phyloP scores from a whole-genome alignment of 2,797 vertebrate genomes.

The Amphiprion clarkii region DNA sequence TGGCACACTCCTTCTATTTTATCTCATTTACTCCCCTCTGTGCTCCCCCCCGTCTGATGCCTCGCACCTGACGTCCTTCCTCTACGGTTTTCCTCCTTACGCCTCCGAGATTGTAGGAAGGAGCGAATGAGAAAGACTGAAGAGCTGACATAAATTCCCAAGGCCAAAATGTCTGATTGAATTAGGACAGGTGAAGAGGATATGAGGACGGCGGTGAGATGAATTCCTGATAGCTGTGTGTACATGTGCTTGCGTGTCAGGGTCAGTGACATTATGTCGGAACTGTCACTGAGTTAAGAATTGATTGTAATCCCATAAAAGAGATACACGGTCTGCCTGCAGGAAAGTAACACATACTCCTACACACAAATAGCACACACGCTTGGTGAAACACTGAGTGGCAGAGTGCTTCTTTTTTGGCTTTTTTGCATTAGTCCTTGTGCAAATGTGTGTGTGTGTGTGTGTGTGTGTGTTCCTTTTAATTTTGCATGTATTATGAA shows the following conservation, averaged over 20 bases:
- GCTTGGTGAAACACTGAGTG: neutral
- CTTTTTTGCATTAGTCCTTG: neutral
- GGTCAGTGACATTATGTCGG: constrained; percentile 47
- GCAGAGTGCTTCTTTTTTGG: neutral
- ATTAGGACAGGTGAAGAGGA: constrained; percentile 53
- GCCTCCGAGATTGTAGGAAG: constrained; percentile 30
- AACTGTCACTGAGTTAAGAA: constrained; percentile 49
- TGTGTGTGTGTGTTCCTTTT: neutral
- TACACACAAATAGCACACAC: constrained; percentile 15
- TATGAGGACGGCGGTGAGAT: constrained; percentile 29
- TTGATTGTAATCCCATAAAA: constrained; percentile 51
- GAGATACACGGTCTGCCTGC: constrained; percentile 21
- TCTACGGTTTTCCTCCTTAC: constrained; percentile 9
- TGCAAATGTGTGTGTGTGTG: neutral
- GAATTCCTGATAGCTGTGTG: constrained; percentile 34
- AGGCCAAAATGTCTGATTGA: constrained; percentile 54
- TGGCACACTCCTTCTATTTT: constrained; percentile 29
- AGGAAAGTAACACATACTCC: constrained; percentile 8
- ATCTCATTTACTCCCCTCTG: constrained; percentile 38
- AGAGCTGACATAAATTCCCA: constrained; percentile 57
- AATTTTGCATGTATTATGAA: neutral
- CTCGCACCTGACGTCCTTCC: constrained; percentile 43
- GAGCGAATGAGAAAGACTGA: constrained; percentile 43
- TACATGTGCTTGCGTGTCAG: constrained; percentile 18
- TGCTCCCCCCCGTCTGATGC: constrained; percentile 25